Percentiles rank a stretch among this genome's conserved stretches.
phyloP scores from a whole-genome alignment of 2,113 vertebrate species.

The Entosphenus tridentatus region DNA sequence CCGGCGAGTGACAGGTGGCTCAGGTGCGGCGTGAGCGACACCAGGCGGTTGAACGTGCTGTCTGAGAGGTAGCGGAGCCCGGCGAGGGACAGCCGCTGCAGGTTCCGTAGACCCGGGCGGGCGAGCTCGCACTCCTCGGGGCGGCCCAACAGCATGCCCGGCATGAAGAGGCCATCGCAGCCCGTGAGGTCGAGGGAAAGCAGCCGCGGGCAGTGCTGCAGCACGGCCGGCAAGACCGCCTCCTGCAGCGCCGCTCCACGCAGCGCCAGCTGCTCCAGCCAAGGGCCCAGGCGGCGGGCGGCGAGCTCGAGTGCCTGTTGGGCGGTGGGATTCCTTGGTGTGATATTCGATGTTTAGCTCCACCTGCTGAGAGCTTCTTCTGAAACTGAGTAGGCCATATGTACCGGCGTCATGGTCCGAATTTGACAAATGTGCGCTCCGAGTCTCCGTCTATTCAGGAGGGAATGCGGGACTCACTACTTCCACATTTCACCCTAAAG shows the following conservation, averaged over 20 bases:
- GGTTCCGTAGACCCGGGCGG: constrained; percentile 18
- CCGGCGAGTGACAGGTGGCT: constrained; percentile 31
- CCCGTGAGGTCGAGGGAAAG: constrained; percentile 31
- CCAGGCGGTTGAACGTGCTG: constrained; percentile 38
- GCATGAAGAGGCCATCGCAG: constrained; percentile 48
- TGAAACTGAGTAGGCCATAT: too few species aligned
- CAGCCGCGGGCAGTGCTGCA: constrained; percentile 30
- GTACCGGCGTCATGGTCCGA: too few species aligned
- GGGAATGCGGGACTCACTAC: too few species aligned
- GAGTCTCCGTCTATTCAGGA: too few species aligned
- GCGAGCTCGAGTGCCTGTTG: constrained; percentile 27
- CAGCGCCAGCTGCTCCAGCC: constrained; percentile 31
- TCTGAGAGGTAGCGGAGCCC: constrained; percentile 35
- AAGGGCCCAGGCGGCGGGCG: constrained; percentile 21
- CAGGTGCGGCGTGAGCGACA: constrained; percentile 27
- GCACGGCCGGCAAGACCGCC: constrained; percentile 28
- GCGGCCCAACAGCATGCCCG: constrained; percentile 32
- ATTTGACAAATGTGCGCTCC: too few species aligned
- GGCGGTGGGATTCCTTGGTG: constrained; percentile 14
- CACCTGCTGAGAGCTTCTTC: too few species aligned
- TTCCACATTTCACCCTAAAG: too few species aligned
- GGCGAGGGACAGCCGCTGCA: constrained; percentile 38
- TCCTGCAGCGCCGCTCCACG: constrained; percentile 33
- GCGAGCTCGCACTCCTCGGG: constrained; percentile 25
- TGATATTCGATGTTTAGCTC: too few species aligned